A percentile compares a stretch with the other conserved stretches of the same genome.
Evolutionary conservation across 1,140 invertebrate species (phyloP).

Genomic region (Drosophila azteca): DNA sequence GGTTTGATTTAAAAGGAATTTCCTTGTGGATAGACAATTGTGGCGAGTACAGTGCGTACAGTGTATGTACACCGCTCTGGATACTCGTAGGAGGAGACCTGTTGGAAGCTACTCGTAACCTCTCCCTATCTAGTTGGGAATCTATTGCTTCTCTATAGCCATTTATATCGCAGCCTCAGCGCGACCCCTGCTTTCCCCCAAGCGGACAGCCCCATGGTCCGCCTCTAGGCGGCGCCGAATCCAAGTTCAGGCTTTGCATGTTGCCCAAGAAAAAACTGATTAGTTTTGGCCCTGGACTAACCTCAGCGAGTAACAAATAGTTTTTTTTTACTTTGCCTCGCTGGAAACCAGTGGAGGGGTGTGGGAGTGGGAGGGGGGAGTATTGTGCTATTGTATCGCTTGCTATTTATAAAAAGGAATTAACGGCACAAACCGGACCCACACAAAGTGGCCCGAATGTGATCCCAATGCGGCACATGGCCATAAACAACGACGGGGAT

Average conservation of each 20-base stretch:
- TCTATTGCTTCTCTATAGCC: not conserved
- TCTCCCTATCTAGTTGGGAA: too few species aligned
- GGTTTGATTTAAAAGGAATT: slow-evolving; percentile 39
- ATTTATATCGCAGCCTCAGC: slow-evolving; percentile 19
- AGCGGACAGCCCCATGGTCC: slow-evolving; percentile 4
- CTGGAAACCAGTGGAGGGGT: not conserved
- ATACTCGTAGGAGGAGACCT: too few species aligned
- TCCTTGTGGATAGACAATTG: not conserved
- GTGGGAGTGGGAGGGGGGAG: not conserved
- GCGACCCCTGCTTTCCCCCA: slow-evolving; percentile 1
- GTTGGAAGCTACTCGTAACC: too few species aligned
- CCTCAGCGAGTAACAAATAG: slow-evolving; percentile 52
- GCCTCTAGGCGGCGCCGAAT: slow-evolving; percentile 9
- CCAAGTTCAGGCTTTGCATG: slow-evolving; percentile 47
- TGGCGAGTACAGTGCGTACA: too few species aligned
- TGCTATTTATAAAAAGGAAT: slow-evolving; percentile 81
- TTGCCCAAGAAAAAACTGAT: slow-evolving; percentile 55
- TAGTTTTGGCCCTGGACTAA: slow-evolving; percentile 59
- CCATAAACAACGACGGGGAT: slow-evolving; percentile 65
- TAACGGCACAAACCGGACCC: slow-evolving; percentile 79
- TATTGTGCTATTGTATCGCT: slow-evolving; percentile 56
- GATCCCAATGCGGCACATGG: slow-evolving; percentile 73
- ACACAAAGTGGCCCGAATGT: slow-evolving; percentile 61
- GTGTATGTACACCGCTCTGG: too few species aligned
- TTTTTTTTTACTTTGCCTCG: slow-evolving; percentile 39